A percentile compares a stretch with the other conserved stretches of the same genome.
phyloP scores from a whole-genome alignment of 2,888 invertebrate species.

The Hypena proboscidalis region DNA sequence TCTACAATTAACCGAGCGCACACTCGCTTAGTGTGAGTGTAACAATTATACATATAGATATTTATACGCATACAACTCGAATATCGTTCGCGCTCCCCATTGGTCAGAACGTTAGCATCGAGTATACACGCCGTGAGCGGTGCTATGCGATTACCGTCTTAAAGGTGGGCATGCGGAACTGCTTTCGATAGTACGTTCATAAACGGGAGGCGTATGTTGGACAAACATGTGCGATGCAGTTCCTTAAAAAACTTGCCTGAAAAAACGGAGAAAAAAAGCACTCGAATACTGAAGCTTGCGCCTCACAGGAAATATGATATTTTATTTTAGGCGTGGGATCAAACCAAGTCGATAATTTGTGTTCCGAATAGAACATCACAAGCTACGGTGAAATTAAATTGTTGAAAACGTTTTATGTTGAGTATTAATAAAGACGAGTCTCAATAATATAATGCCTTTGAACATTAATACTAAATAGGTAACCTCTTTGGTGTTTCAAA shows the following conservation, averaged over 20 bases:
- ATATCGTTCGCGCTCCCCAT: no score
- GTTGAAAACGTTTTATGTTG: conserved; percentile 70
- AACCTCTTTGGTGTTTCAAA: conserved; percentile 50
- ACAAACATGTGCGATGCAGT: conserved; percentile 81
- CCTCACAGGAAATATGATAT: conserved; percentile 85
- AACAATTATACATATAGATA: no score
- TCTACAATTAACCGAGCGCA: no score
- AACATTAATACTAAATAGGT: conserved; percentile 45
- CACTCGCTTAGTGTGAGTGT: no score
- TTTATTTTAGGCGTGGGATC: conserved; percentile 85
- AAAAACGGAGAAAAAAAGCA: conserved; percentile 71
- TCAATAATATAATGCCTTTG: conserved; percentile 59
- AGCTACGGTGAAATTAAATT: conserved; percentile 74
- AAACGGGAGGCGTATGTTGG: conserved; percentile 72
- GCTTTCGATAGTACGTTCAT: no score
- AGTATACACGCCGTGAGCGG: no score
- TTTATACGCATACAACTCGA: no score
- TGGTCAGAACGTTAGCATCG: no score
- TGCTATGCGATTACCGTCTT: no score
- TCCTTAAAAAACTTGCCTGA: conserved; percentile 78
- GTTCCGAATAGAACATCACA: conserved; percentile 78
- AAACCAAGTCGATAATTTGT: conserved; percentile 83
- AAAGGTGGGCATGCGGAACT: no score
- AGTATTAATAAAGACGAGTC: conserved; percentile 59
- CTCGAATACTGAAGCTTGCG: conserved; percentile 78